These are phyloP conservation scores for Ochlodes sylvanus DNA, from an alignment of 2,888 invertebrate genomes.

Conservation along the genomic window DNA sequence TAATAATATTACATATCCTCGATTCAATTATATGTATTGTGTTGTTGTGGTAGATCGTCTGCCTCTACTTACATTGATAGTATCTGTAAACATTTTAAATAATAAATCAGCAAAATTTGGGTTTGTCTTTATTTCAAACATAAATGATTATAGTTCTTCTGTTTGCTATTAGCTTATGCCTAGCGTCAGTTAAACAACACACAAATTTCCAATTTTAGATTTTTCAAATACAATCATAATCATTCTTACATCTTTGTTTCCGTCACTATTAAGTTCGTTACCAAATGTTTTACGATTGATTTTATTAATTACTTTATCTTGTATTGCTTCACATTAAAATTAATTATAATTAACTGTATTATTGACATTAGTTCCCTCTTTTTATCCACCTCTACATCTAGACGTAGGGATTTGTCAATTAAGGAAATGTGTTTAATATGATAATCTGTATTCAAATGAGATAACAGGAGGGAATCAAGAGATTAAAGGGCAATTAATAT, in stretches of 20 bases:
- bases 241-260: not conserved
- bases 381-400: conserved; percentile 25
- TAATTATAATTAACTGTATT: conserved; percentile 23
- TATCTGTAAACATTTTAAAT: not conserved
- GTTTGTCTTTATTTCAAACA: not conserved
- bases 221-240: too few species aligned
- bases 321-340: conserved; percentile 19
- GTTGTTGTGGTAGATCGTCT: conserved; percentile 1
- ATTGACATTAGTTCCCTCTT: conserved; percentile 14
- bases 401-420: conserved; percentile 34
- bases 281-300: conserved; percentile 5
- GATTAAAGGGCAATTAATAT: conserved; percentile 35
- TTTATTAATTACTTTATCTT: conserved; percentile 22
- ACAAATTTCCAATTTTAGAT: too few species aligned
- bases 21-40: conserved; percentile 25
- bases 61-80: not conserved
- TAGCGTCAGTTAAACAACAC: too few species aligned
- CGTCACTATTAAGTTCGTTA: not conserved
- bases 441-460: conserved; percentile 37
- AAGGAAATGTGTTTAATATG: conserved; percentile 37
- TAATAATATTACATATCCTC: conserved; percentile 28
- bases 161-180: too few species aligned
- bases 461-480: conserved; percentile 34
- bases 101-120: not conserved
- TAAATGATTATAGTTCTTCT: not conserved